Base-by-base conservation (phyloP, 2,797 vertebrate species). In the Gobionotothen gibberifrons region DNA sequence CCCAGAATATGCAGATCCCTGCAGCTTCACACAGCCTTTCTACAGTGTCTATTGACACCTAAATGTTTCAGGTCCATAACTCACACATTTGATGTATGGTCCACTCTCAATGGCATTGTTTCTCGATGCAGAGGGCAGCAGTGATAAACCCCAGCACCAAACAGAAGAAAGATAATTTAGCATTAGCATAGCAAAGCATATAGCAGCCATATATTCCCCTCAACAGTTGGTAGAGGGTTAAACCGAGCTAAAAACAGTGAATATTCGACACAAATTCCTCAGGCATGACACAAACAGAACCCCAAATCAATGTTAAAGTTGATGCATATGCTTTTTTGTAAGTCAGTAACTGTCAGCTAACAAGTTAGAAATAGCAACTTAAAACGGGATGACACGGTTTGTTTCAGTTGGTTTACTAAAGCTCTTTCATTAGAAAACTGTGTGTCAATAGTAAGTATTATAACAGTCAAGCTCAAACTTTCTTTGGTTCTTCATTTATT, bases 341-440 rank as follows among this genome's bases (percentile, higher is more conserved):
- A 55, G 16, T 36, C 29, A 54, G 8, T 22, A 32, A 54, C 26
- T 54, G 26, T 32, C 16, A 9, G 39, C 36, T 42, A 57, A 44
- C 17, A 39, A 3, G 11, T 39, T 39, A 22, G 48, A 4, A 9
- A 12, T 39, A 13, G 42, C 42, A 26, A 46, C 42, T 57, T 46
- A 17, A 61, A 47, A 47, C 16, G 22, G 29, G 13, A 40, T 19
- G 3, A 13, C 54, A 39, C 2, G 62, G 44, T 11, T 36, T 32
- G 29, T 63, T 63, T 63, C 26, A 26, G 9, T 6, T 46, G 43
- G 11, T 48, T 68, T 68, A 39, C 32, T 36, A 36, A 36, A 36
- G 26, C 26, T 36, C 32, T 36, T n/a, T 57, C 4, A 13, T 54
- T 3, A 40, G 54, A 39, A 68, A 32, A 43, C 16, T 26, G 56